phyloP scores from a whole-genome alignment of 2,888 invertebrate genomes.

The Elysia crispata region DNA sequence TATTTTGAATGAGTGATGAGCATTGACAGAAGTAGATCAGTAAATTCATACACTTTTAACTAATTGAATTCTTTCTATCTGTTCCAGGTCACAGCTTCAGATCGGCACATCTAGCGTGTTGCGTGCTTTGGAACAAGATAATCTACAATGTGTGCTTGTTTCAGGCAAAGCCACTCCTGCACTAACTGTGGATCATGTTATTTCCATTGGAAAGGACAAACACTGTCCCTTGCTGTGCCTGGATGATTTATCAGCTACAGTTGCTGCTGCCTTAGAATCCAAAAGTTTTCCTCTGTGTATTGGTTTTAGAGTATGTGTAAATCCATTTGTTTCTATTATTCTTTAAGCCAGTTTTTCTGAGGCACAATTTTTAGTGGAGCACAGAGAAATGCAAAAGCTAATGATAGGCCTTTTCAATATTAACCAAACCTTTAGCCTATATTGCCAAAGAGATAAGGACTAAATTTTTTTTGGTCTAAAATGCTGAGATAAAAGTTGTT shows the following conservation, averaged over 20 bases:
- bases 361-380: too few relatives aligned
- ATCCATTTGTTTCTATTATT: background rate
- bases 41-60: too few relatives aligned
- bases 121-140: constrained; percentile 54
- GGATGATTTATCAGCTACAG: constrained; percentile 18
- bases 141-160: constrained; percentile 54
- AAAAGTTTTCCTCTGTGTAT: constrained; percentile 38
- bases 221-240: constrained; percentile 45
- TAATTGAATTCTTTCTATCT: too few relatives aligned
- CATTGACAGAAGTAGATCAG: too few relatives aligned
- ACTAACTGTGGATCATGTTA: constrained; percentile 52
- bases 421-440: too few relatives aligned
- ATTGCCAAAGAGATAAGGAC: too few relatives aligned
- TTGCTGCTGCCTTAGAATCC: constrained; percentile 37
- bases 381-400: background rate
- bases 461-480: too few relatives aligned
- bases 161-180: constrained; percentile 53
- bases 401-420: too few relatives aligned
- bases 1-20: too few relatives aligned
- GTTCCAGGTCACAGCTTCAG: constrained; percentile 55
- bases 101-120: constrained; percentile 54
- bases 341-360: too few relatives aligned
- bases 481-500: too few relatives aligned
- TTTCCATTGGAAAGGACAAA: constrained; percentile 51
- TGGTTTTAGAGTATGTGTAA: constrained; percentile 40